phyloP scores from a whole-genome alignment of 2,797 vertebrate genomes.

The Rhinella marina region DNA sequence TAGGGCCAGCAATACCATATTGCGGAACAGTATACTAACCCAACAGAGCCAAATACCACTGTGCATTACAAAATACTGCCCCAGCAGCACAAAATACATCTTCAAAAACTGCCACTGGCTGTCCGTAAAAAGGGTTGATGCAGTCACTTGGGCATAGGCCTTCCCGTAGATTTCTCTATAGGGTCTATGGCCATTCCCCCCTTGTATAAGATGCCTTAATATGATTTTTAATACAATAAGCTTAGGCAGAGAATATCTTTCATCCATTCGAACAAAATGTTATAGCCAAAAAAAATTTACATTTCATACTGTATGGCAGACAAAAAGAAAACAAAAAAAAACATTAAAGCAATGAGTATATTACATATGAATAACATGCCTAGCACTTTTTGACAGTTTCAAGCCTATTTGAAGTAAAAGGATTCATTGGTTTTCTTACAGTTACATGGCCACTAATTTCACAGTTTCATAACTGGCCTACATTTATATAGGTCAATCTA shows the following conservation, averaged over 20 bases:
- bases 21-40: too few species aligned
- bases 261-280: background rate
- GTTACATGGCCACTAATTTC: constrained; percentile 21
- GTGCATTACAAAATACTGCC: too few species aligned
- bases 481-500: constrained; percentile 24
- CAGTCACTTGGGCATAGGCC: too few species aligned
- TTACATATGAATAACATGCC: background rate
- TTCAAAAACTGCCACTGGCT: too few species aligned
- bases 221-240: background rate
- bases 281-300: background rate
- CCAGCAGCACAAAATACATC: too few species aligned
- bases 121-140: too few species aligned
- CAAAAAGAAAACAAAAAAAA: background rate
- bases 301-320: background rate
- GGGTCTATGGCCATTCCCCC: background rate
- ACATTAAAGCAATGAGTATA: too few species aligned
- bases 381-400: background rate
- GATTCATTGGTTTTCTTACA: background rate
- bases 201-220: background rate
- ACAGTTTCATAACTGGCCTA: constrained; percentile 16
- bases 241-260: background rate
- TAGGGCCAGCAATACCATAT: too few species aligned
- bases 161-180: too few species aligned
- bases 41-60: too few species aligned
- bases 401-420: constrained; percentile 17